Evolutionary conservation across 2,113 vertebrate species (phyloP).

Genomic region (Mola mola): DNA sequence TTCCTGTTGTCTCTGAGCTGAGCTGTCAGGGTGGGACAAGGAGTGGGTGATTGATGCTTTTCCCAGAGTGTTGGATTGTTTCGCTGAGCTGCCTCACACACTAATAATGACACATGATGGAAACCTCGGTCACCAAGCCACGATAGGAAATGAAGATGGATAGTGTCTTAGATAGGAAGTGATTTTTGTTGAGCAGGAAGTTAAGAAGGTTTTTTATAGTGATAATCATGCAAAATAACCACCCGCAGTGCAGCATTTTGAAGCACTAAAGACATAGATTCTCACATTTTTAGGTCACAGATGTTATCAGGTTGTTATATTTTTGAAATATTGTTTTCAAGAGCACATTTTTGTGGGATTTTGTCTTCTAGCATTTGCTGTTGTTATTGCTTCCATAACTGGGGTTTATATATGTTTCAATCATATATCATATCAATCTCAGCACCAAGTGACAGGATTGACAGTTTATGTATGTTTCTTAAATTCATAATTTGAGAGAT

Average conservation of each 20-base stretch:
- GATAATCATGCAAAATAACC: slow-evolving; percentile 72
- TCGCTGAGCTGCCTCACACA: slow-evolving; percentile 77
- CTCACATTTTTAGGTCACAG: too few species aligned
- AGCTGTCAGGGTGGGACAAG: slow-evolving; percentile 72
- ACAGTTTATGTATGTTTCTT: too few species aligned
- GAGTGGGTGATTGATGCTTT: slow-evolving; percentile 81
- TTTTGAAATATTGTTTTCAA: too few species aligned
- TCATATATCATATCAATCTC: too few species aligned
- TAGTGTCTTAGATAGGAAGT: slow-evolving; percentile 76
- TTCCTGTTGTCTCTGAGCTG: slow-evolving; percentile 55
- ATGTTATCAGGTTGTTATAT: neutral
- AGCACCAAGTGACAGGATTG: neutral
- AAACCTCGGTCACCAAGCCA: slow-evolving; percentile 80
- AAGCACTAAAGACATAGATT: slow-evolving; percentile 4
- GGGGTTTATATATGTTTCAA: too few species aligned
- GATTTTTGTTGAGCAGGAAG: slow-evolving; percentile 80
- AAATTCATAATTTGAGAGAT: too few species aligned
- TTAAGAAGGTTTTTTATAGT: slow-evolving; percentile 73
- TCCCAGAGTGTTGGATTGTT: slow-evolving; percentile 78
- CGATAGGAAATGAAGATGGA: slow-evolving; percentile 83
- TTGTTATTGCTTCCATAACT: neutral
- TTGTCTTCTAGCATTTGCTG: too few species aligned
- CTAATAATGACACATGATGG: slow-evolving; percentile 86
- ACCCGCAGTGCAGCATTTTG: slow-evolving; percentile 39
- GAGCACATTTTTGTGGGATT: too few species aligned